phyloP scores from a whole-genome alignment of 2,113 vertebrate genomes.

The Cyphotilapia sp. region DNA sequence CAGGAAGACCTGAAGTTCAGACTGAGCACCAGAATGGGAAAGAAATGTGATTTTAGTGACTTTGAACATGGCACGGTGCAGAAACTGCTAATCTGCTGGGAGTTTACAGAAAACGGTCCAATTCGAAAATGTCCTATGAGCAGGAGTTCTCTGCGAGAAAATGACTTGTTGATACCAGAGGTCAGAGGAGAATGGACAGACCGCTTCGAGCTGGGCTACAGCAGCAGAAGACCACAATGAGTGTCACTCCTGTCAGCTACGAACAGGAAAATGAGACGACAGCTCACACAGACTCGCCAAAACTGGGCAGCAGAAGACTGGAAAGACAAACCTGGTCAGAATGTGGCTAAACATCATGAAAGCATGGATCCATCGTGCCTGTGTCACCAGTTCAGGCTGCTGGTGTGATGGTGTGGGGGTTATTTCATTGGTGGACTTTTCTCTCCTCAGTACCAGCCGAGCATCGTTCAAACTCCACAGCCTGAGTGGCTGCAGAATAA shows the following conservation, averaged over 20 bases:
- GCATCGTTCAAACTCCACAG: neutral
- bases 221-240: neutral
- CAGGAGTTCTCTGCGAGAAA: neutral
- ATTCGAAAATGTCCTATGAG: neutral
- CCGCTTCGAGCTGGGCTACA: neutral
- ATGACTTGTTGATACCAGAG: neutral
- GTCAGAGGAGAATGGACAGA: neutral
- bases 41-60: neutral
- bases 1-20: neutral
- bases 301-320: neutral
- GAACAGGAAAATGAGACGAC: neutral
- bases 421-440: neutral
- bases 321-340: neutral
- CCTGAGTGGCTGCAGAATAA: neutral
- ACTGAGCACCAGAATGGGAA: neutral
- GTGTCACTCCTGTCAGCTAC: neutral
- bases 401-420: neutral
- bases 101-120: neutral
- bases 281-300: neutral
- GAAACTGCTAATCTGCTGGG: neutral
- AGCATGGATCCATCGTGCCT: neutral
- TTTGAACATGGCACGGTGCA: accelerated
- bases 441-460: neutral
- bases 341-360: neutral
- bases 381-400: neutral